Conservation (phyloP, 2,888 invertebrate species). For the Adela reaumurella region DNA sequence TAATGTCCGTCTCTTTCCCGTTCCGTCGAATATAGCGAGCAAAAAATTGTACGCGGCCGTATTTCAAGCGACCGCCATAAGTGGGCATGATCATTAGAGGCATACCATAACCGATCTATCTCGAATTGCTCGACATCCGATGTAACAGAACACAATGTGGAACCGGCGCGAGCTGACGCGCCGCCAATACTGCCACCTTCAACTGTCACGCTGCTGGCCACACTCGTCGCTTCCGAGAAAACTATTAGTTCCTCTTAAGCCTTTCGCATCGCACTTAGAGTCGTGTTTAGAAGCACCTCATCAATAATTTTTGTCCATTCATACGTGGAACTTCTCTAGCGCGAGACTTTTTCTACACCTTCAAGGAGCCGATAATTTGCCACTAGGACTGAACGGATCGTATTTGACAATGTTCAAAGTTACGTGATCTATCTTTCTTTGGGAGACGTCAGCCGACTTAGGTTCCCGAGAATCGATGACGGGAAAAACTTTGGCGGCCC, state of each 20-base stretch:
- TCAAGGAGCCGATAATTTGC: not conserved
- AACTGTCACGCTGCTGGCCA: too few species aligned
- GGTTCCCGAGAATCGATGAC: not conserved
- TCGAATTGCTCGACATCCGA: constrained; percentile 30
- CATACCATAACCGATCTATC: constrained; percentile 46
- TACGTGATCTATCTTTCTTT: not conserved
- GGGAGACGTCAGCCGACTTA: not conserved
- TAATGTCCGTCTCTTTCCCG: not conserved
- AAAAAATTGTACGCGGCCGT: constrained; percentile 40
- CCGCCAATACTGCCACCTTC: too few species aligned
- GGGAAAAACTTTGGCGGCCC: not conserved
- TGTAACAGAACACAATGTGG: not conserved
- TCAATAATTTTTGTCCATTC: constrained; percentile 34
- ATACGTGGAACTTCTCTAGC: constrained; percentile 20
- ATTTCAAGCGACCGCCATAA: constrained; percentile 35
- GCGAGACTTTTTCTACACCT: not conserved
- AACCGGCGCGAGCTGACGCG: not conserved
- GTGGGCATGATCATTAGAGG: constrained; percentile 49
- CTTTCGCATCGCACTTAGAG: too few species aligned
- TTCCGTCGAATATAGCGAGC: constrained; percentile 17
- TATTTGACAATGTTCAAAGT: not conserved
- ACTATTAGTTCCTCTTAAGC: too few species aligned
- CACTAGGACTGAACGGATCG: not conserved
- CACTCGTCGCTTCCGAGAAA: too few species aligned
- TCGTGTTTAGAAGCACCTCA: too few species aligned